Evolutionary conservation across 2,888 invertebrate species (phyloP), one percentile per base, ranked within the genome.

Genomic region (Cheilosia variabilis): DNA sequence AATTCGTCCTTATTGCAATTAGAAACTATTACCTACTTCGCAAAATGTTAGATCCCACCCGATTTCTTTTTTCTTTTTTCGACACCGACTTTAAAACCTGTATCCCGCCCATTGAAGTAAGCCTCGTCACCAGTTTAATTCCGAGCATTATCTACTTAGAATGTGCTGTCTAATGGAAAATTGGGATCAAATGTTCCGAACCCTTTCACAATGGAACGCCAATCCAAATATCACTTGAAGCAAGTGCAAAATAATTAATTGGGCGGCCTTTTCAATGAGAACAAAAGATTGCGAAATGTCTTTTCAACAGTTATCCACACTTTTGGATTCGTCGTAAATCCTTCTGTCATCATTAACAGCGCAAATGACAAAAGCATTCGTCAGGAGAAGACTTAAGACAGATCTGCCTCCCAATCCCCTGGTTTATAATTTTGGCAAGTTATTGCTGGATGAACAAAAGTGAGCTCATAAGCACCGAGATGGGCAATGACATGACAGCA

Each of bases 401-500:
- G 10, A 4, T 37, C 22, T 22, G 22, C 22, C 13, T 13, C 7
- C 15, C 7, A 10, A 2, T 63, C 34, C 15, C 17, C 34, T 45
- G 9, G 7, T 5, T 17, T 19, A 13, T 27, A 43, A 31, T 31
- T 24, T n/a, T 10, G 50, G 17, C 37, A 55, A 65, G 57, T 27
- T 22, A 63, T 62, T 55, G 24, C 41, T 31, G 43, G 10, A 45
- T 31, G 57, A 71, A 78, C 63, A 78, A 55, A 71, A 78, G 62
- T 62, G 53, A 68, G 43, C 76, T 55, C 37, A 62, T 37, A 68
- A 69, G 24, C 58, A 62, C 57, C 34, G 24, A 52, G 57, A 63
- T 65, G 73, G 73, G 73, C 69, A 84, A 84, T 84, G 73, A 84
- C 73, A 73, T 79, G 79, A 75, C 83, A 79, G 58, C 63, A 43